phyloP scores from a whole-genome alignment of 1,140 invertebrate species.

The Bathynomus jamesi region DNA sequence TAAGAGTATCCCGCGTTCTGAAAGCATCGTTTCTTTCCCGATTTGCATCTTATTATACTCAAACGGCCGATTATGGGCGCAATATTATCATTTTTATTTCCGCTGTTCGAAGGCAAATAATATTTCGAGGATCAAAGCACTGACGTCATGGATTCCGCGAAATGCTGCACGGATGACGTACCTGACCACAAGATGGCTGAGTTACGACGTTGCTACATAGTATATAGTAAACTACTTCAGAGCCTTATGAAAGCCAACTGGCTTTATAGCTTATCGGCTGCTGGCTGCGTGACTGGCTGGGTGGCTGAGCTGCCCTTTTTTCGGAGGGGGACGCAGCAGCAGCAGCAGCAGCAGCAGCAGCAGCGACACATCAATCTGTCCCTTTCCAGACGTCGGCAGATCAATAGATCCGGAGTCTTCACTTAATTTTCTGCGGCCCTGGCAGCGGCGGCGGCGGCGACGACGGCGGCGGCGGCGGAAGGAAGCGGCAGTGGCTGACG shows the following conservation, averaged over 20 bases:
- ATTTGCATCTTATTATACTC: background rate
- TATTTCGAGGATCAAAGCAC: too few relatives aligned
- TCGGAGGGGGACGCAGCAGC: background rate
- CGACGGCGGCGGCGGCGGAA: background rate
- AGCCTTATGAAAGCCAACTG: background rate
- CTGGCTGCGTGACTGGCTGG: background rate
- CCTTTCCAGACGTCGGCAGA: background rate
- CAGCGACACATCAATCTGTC: background rate
- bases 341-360: too few relatives aligned
- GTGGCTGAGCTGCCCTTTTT: background rate
- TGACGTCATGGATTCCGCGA: background rate
- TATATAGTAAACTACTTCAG: background rate
- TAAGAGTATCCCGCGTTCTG: background rate
- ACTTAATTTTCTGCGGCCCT: background rate
- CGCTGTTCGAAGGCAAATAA: background rate
- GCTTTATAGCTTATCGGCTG: background rate
- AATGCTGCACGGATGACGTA: background rate
- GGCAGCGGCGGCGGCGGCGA: background rate
- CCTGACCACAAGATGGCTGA: background rate
- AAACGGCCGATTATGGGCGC: background rate
- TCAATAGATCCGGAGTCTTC: background rate
- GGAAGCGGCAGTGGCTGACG: background rate
- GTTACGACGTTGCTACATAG: background rate
- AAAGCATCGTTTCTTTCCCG: background rate
- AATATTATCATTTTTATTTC: background rate